Evolutionary conservation across 2,888 invertebrate genomes (phyloP), one percentile per base, ranked within the genome.

Genomic region (Cosmia trapezina): DNA sequence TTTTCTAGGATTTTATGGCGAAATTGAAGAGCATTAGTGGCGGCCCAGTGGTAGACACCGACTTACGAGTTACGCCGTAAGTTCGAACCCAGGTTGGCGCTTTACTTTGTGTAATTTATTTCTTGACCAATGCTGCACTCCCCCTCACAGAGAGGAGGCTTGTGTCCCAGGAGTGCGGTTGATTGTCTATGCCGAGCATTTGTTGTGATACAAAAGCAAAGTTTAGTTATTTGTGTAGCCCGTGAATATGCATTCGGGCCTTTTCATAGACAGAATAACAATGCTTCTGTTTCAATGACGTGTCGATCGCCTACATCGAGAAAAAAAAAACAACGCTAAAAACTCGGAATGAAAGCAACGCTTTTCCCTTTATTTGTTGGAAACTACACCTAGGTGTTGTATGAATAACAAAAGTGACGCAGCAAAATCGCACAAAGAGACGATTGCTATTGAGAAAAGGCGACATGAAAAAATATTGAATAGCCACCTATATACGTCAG

Each of bases 211-310:
- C 66, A 77, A 78, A 70, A 17, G 45, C 11, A 45, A 66, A 60
- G 17, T 78, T 73, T 59, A 11, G 33, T 63, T 62, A n/a, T 47
- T 62, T 56, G 22, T 17, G 43, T 11, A 61, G 43, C 1, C 60
- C 17, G 22, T 59, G 51, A 61, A 62, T 54, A 49, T 64, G 33
- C 41, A 66, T 71, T 57, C 61, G 1, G 11, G 43, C 41, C 37
- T 67, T 73, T 65, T 62, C 11, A 65, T 47, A 62, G 54, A 11
- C 60, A 37, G 17, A 56, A 73, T 56, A 79, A 81, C 80, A 81
- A 79, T 65, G 51, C 70, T 22, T 22, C 14, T 62, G 51, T 70
- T 68, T 66, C 56, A 78, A 67, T 78, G 71, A 47, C 43, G 53
- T 51, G 41, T 33, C 54, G 11, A 73, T 60, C 47, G 41, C n/a